Evolutionary conservation across 2,797 vertebrate genomes (phyloP).

Genomic region (Cossypha heuglini): DNA sequence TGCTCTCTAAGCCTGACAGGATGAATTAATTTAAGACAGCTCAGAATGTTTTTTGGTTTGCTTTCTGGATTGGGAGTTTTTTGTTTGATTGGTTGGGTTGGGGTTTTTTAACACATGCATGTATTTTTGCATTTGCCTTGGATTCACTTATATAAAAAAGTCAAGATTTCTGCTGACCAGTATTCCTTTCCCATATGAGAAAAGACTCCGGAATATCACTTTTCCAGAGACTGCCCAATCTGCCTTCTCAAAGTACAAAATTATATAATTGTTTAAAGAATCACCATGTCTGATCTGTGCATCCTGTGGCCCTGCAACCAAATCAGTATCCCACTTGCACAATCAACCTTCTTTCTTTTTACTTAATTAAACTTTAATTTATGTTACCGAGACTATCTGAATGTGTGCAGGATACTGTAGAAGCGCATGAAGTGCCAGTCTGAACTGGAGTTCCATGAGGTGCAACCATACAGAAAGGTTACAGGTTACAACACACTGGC

Average conservation of each 20-base stretch:
- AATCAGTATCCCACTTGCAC: not conserved
- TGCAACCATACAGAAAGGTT: not conserved
- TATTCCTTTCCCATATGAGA: not conserved
- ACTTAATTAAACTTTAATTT: not conserved
- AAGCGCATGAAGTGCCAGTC: not conserved
- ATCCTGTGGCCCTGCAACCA: not conserved
- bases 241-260: not conserved
- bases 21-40: not conserved
- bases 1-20: not conserved
- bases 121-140: not conserved
- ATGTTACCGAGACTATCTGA: not conserved
- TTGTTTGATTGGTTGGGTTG: not conserved
- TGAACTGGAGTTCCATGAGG: not conserved
- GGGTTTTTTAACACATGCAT: not conserved
- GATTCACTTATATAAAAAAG: not conserved
- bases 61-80: rapidly evolving
- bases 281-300: not conserved
- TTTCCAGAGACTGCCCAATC: not conserved
- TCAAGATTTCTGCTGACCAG: not conserved
- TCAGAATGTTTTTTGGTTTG: not conserved
- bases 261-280: not conserved
- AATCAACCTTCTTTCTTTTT: not conserved
- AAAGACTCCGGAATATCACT: not conserved
- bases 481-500: not conserved
- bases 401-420: not conserved